Evolutionary conservation across 2,797 vertebrate genomes (phyloP), one percentile per base, ranked within the genome.

Genomic region (Xenops minutus): DNA sequence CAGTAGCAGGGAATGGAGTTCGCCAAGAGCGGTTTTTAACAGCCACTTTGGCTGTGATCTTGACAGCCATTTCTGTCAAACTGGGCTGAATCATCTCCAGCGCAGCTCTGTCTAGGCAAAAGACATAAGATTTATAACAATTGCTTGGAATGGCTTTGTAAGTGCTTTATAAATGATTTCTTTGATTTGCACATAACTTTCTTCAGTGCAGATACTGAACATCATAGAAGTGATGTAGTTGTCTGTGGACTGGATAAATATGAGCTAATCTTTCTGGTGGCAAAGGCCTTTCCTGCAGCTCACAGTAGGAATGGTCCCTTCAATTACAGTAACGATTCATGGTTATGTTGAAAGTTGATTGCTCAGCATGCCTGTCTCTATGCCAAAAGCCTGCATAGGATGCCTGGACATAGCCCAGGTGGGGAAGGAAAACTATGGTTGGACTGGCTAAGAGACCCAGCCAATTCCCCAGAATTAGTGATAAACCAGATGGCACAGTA

Each of bases 21-120:
- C 1, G 2, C 48, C 80, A 79, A 67, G 88, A 88, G 34, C 1
- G 1, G 1, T 39, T 77, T 93, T 71, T 71, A 95, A 69, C 71
- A 93, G 44, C 41, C 55, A 34, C 23, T 91, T 92, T 93, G 88
- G 83, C 90, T 95, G 85, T 79, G 80, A 85, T 87, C 63, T 95
- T 87, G 93, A 89, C 71, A 93, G 74, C 41, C 66, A 29, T 66
- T 84, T 90, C 73, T 85, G 76, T 94, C 63, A 69, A 91, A 93
- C 49, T 0, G 0, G 52, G 48, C 63, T 92, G 93, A 95, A 66
- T 94, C 71, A 71, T 89, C 92, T 89, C 77, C 77, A 93, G 48
- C 56, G 71, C 30, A 63, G 37, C 49, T 85, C 83, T 71, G 34
- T 77, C 92, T 77, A 71, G 49, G 67, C 71, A 77, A 88, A 64